Evolutionary conservation across 1,140 invertebrate genomes (phyloP).

Genomic region (Subanguina moxae): DNA sequence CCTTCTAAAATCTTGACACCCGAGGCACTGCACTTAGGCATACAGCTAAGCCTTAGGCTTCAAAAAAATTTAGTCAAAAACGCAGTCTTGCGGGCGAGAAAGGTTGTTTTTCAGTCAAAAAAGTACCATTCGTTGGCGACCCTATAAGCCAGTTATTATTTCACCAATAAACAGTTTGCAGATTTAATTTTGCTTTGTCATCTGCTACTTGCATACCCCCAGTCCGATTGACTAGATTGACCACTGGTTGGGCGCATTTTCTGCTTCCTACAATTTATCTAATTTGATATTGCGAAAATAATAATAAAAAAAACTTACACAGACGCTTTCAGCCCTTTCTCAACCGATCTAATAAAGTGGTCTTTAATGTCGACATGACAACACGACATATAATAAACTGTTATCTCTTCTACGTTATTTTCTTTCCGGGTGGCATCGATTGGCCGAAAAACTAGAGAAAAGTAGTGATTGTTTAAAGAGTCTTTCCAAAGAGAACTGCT

Average conservation of each 20-base stretch:
- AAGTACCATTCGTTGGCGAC: too few species aligned
- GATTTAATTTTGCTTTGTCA: too few species aligned
- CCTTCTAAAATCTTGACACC: too few species aligned
- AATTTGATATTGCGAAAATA: conserved; percentile 5
- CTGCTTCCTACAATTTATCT: conserved; percentile 10
- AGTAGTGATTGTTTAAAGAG: not conserved
- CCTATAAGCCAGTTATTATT: too few species aligned
- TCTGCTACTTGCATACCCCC: conserved; percentile 41
- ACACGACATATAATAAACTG: conserved; percentile 40
- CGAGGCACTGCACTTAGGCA: too few species aligned
- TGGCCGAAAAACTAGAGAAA: not conserved
- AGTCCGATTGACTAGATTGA: conserved; percentile 43
- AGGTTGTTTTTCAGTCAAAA: too few species aligned
- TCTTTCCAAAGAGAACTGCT: not conserved
- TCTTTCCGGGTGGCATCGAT: not conserved
- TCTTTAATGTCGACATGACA: conserved; percentile 41
- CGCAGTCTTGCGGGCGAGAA: too few species aligned
- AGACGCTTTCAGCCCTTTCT: conserved; percentile 29
- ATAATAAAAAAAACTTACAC: conserved; percentile 14
- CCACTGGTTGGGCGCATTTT: conserved; percentile 36
- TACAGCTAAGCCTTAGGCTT: too few species aligned
- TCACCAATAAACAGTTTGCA: too few species aligned
- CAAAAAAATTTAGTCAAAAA: too few species aligned
- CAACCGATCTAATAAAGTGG: conserved; percentile 36
- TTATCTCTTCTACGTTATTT: not conserved